Percentiles rank a stretch among this genome's conserved stretches.
phyloP scores from a whole-genome alignment of 1,140 invertebrate genomes.

The Dolichoris vasculosae region DNA sequence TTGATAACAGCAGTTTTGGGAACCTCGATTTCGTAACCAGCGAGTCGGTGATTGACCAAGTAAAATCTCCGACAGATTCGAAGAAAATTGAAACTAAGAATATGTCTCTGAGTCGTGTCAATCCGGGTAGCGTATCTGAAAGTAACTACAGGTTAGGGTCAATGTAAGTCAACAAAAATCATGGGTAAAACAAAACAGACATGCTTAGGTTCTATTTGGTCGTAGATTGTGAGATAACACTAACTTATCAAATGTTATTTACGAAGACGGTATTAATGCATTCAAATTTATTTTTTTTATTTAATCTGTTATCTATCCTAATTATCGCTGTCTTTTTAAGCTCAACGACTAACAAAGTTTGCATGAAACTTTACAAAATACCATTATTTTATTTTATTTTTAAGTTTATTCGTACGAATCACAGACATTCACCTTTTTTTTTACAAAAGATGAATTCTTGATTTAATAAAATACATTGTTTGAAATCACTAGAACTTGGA shows the following conservation, averaged over 20 bases:
- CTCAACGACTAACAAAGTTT: neutral
- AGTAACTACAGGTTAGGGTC: slow-evolving; percentile 69
- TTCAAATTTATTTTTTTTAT: neutral
- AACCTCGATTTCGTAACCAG: slow-evolving; percentile 24
- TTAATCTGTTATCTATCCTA: neutral
- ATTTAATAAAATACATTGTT: neutral
- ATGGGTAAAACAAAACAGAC: neutral
- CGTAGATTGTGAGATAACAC: slow-evolving; percentile 26
- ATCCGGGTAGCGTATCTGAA: slow-evolving; percentile 57
- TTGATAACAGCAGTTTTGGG: slow-evolving; percentile 1
- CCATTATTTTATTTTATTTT: slow-evolving; percentile 8
- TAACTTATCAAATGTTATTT: neutral
- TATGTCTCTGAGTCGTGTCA: slow-evolving; percentile 68
- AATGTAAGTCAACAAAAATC: slow-evolving; percentile 63
- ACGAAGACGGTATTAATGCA: slow-evolving; percentile 12
- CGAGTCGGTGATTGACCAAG: neutral
- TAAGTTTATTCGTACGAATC: neutral
- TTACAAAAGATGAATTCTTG: slow-evolving; percentile 10
- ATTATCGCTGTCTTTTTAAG: slow-evolving; percentile 34
- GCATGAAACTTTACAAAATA: slow-evolving; percentile 28
- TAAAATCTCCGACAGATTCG: slow-evolving; percentile 8
- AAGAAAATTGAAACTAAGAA: slow-evolving; percentile 55
- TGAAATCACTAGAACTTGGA: slow-evolving; percentile 6
- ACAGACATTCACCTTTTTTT: too few species aligned
- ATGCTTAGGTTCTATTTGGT: slow-evolving; percentile 25